phyloP scores from a whole-genome alignment of 1,140 invertebrate species.

The Ceratitis capitata region DNA sequence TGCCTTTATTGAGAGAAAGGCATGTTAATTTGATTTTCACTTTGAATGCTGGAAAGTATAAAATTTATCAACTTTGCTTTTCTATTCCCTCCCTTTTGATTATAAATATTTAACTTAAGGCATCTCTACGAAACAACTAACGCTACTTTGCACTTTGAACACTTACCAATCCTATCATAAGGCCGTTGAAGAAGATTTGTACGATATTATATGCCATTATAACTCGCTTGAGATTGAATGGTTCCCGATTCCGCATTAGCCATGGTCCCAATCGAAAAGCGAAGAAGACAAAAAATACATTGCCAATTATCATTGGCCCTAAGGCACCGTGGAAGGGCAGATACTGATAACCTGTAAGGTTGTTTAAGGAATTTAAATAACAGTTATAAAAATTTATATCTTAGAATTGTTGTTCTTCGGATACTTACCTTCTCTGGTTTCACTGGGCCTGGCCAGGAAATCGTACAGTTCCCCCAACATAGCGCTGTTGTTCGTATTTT shows the following conservation, averaged over 20 bases:
- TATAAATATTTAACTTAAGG: too few species aligned
- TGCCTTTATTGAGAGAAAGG: too few species aligned
- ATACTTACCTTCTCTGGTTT: background rate
- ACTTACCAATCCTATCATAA: background rate
- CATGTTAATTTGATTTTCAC: too few species aligned
- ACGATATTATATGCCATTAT: background rate
- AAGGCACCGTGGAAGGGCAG: background rate
- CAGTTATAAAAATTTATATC: background rate
- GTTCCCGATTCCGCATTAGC: conserved; percentile 32
- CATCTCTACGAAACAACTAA: too few species aligned
- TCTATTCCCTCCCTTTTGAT: too few species aligned
- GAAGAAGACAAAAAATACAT: background rate
- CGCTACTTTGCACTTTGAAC: too few species aligned
- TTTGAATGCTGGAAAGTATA: too few species aligned
- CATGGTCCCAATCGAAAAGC: conserved; percentile 29
- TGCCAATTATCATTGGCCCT: background rate
- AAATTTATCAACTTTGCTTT: too few species aligned
- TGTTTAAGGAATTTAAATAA: too few species aligned
- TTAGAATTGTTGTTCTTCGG: background rate
- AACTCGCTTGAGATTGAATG: conserved; percentile 1
- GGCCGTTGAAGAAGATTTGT: background rate
- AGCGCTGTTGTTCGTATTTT: too few species aligned
- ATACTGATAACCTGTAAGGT: background rate
- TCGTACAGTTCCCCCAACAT: background rate
- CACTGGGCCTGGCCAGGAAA: background rate